A percentile compares a stretch with the other conserved stretches of the same genome.
These are phyloP conservation scores for Agrochola litura DNA, from an alignment of 2,888 invertebrate genomes.

Conservation along the genomic window DNA sequence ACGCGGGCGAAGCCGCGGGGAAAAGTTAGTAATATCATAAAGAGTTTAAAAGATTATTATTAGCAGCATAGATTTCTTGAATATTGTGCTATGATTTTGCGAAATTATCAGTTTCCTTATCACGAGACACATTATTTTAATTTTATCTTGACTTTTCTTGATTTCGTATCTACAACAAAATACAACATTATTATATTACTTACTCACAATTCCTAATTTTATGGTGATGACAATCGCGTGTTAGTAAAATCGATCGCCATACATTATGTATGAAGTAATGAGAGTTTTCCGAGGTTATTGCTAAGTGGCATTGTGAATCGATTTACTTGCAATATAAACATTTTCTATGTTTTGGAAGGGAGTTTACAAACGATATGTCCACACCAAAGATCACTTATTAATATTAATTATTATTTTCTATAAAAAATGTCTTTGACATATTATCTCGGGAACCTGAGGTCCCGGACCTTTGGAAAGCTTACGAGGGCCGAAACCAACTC, in stretches of 20 bases:
- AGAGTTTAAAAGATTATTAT: background rate
- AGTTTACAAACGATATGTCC: too few relatives aligned
- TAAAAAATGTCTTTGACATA: too few relatives aligned
- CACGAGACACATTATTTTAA: background rate
- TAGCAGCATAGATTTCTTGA: background rate
- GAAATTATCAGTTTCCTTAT: background rate
- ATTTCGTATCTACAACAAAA: background rate
- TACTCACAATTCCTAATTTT: conserved; percentile 11
- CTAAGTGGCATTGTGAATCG: conserved; percentile 4
- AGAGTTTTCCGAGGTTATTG: conserved; percentile 3
- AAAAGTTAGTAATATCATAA: background rate
- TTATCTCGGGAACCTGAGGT: too few relatives aligned
- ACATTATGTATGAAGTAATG: conserved; percentile 24
- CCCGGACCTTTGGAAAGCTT: too few relatives aligned
- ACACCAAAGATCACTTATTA: too few relatives aligned
- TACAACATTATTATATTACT: background rate
- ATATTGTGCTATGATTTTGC: background rate
- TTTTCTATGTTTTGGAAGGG: too few relatives aligned
- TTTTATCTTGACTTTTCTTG: conserved; percentile 26
- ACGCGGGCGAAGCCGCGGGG: too few relatives aligned
- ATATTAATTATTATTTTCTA: too few relatives aligned
- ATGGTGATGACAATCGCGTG: conserved; percentile 17
- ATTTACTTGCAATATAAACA: background rate
- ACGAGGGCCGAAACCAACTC: too few relatives aligned
- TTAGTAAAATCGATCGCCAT: conserved; percentile 30